A percentile compares a stretch with the other conserved stretches of the same genome.
phyloP scores from a whole-genome alignment of 2,113 vertebrate species.

The Myotis yumanensis region DNA sequence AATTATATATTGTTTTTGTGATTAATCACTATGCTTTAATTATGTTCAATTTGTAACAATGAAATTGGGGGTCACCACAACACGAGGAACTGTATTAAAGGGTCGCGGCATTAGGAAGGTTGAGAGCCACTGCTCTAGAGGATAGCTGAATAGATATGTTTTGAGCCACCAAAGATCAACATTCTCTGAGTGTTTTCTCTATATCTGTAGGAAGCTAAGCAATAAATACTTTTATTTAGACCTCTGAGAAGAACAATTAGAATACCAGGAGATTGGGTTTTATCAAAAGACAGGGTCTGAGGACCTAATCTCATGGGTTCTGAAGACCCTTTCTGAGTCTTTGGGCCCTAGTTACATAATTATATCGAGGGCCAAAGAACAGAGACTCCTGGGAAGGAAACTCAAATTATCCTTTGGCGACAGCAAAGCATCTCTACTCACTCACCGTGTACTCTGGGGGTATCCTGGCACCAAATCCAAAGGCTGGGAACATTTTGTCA shows the following conservation, averaged over 20 bases:
- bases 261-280: not conserved
- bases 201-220: not conserved
- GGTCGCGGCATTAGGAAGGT: no score
- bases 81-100: no score
- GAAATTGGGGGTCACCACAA: no score
- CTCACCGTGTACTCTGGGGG: constrained; percentile 97
- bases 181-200: not conserved
- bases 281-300: not conserved
- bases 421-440: not conserved
- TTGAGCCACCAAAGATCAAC: not conserved
- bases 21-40: no score
- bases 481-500: constrained; percentile 99
- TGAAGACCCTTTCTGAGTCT: not conserved
- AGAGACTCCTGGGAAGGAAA: not conserved
- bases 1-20: no score
- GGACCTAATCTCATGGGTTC: not conserved
- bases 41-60: no score
- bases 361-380: not conserved
- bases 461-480: constrained; percentile 96
- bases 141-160: not conserved
- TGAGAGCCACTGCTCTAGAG: no score
- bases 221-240: not conserved
- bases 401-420: not conserved
- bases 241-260: not conserved
- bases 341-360: not conserved